Percentiles rank a stretch among this genome's conserved stretches.
Evolutionary conservation across 64 coral and sea anemone species (phyloP).

Genomic region (Stylophora pistillata): DNA sequence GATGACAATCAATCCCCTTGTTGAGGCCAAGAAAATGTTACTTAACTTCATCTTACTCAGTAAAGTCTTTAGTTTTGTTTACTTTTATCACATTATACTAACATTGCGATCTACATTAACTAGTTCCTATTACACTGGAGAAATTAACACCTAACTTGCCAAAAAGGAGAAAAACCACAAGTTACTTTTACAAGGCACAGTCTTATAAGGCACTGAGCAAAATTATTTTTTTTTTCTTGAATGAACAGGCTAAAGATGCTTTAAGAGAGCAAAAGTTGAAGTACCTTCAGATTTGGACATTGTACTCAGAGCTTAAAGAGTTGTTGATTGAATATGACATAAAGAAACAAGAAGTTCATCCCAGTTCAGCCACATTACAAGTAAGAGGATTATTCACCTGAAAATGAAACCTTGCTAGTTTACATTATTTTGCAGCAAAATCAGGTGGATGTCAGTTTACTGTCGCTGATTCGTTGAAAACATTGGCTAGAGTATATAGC

Average conservation of each 20-base stretch:
- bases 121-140: no score
- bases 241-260: conserved; percentile 57
- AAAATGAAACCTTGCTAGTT: neutral
- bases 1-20: no score
- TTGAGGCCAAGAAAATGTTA: neutral
- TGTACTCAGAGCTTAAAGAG: conserved; percentile 84
- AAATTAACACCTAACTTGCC: neutral
- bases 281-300: conserved; percentile 53
- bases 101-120: no score
- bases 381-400: conserved; percentile 23
- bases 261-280: conserved; percentile 71
- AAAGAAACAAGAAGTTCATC: conserved; percentile 62
- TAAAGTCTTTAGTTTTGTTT: no score
- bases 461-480: no score
- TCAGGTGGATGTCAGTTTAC: no score
- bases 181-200: no score
- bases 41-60: neutral
- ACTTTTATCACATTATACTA: no score
- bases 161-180: neutral
- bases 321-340: conserved; percentile 76
- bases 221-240: neutral
- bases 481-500: no score
- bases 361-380: conserved; percentile 41
- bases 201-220: no score
- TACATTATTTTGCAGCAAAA: no score